phyloP scores from a whole-genome alignment of 2,888 invertebrate species.

The Aporophyla nigra region DNA sequence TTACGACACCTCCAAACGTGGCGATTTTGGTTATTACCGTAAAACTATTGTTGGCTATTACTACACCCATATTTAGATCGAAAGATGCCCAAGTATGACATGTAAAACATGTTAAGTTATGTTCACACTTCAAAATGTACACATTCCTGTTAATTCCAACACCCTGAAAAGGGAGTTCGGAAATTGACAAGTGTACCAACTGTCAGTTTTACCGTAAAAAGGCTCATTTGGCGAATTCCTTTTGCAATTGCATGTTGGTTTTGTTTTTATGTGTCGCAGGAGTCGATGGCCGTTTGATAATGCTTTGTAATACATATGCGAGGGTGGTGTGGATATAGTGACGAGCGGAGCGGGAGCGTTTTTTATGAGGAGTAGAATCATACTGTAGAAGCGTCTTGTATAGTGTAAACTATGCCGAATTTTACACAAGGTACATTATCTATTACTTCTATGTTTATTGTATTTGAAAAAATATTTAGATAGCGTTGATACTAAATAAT shows the following conservation, averaged over 20 bases:
- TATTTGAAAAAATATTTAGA: too few species aligned
- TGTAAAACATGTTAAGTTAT: background rate
- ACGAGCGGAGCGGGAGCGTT: conserved; percentile 54
- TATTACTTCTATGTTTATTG: too few species aligned
- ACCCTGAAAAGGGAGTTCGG: background rate
- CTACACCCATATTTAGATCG: conserved; percentile 2
- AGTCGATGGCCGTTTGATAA: conserved; percentile 72
- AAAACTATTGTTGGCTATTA: background rate
- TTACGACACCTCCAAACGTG: background rate
- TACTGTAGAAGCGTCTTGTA: too few species aligned
- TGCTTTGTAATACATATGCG: conserved; percentile 56
- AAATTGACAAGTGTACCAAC: conserved; percentile 37
- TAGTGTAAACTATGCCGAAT: too few species aligned
- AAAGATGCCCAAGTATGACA: background rate
- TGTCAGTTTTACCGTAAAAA: conserved; percentile 52
- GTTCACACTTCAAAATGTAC: conserved; percentile 2
- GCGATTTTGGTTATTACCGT: conserved; percentile 4
- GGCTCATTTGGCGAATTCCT: conserved; percentile 51
- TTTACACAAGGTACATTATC: too few species aligned
- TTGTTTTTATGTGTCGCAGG: conserved; percentile 63
- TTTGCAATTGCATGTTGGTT: conserved; percentile 51
- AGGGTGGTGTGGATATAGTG: conserved; percentile 18
- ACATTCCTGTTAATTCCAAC: conserved; percentile 22
- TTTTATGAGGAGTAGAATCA: background rate
- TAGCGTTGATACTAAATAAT: too few species aligned